phyloP scores from a whole-genome alignment of 2,797 vertebrate species.

The Arnoldichthys spilopterus region DNA sequence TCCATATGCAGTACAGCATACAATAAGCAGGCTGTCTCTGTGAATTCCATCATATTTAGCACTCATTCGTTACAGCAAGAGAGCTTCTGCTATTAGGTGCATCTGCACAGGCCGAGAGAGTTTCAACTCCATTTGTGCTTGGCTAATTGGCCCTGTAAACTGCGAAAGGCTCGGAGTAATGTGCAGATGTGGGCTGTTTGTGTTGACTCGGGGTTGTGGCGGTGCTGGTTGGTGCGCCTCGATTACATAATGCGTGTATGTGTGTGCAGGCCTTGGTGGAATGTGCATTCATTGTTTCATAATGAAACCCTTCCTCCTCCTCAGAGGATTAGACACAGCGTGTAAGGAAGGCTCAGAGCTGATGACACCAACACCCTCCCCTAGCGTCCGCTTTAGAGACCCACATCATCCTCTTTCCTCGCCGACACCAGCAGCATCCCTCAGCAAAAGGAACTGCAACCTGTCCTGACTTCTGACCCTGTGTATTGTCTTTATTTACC shows the following conservation, averaged over 20 bases:
- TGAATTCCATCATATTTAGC: constrained; percentile 40
- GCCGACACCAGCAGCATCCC: neutral
- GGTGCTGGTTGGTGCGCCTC: neutral
- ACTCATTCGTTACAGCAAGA: constrained; percentile 53
- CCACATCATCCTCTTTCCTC: neutral
- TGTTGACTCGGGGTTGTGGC: neutral
- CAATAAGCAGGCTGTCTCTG: neutral
- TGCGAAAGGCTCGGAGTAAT: constrained; percentile 52
- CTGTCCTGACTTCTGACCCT: neutral
- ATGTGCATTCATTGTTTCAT: constrained; percentile 62
- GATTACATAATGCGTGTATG: neutral
- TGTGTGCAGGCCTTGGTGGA: constrained; percentile 54
- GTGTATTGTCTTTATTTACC: too few species aligned
- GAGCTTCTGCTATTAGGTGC: constrained; percentile 69
- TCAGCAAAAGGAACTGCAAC: neutral
- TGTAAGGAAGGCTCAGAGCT: neutral
- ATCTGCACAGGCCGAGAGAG: constrained; percentile 59
- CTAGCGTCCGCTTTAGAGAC: neutral
- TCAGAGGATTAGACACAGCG: constrained; percentile 57
- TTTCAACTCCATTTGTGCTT: constrained; percentile 62
- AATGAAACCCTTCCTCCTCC: constrained; percentile 65
- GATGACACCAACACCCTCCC: neutral
- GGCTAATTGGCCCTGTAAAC: constrained; percentile 64
- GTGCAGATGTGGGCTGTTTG: constrained; percentile 57
- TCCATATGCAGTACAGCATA: constrained; percentile 15